phyloP scores from a whole-genome alignment of 2,888 invertebrate genomes.

The Tholera decimalis region DNA sequence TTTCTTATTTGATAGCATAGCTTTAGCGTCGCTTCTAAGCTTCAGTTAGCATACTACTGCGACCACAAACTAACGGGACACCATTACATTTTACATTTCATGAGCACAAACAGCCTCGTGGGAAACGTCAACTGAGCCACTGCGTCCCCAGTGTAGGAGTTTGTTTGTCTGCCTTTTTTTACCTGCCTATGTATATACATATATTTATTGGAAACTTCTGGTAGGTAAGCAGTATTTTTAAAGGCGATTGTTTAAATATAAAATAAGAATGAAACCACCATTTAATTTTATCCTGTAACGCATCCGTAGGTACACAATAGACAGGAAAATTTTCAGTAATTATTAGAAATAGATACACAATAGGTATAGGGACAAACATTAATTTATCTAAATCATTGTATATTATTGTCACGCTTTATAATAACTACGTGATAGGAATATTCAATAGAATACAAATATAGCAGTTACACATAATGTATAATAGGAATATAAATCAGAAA shows the following conservation, averaged over 20 bases:
- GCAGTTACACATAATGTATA: too few species aligned
- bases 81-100: constrained; percentile 81
- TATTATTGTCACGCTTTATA: constrained; percentile 7
- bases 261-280: too few species aligned
- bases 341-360: constrained; percentile 18
- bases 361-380: too few species aligned
- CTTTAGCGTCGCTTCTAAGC: constrained; percentile 35
- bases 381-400: constrained; percentile 7
- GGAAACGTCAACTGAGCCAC: constrained; percentile 80
- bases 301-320: not conserved
- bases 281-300: too few species aligned
- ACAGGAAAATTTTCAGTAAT: constrained; percentile 18
- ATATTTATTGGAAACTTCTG: constrained; percentile 4
- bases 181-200: constrained; percentile 28
- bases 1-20: not conserved
- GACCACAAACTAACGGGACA: constrained; percentile 74
- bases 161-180: constrained; percentile 40
- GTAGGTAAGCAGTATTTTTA: not conserved
- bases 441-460: constrained; percentile 6
- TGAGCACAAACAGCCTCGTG: constrained; percentile 79
- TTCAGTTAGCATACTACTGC: constrained; percentile 20
- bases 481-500: too few species aligned
- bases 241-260: not conserved
- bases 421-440: not conserved
- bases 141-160: constrained; percentile 58